Evolutionary conservation across 2,797 vertebrate genomes (phyloP), one percentile per base, ranked within the genome.

Genomic region (Falco peregrinus): DNA sequence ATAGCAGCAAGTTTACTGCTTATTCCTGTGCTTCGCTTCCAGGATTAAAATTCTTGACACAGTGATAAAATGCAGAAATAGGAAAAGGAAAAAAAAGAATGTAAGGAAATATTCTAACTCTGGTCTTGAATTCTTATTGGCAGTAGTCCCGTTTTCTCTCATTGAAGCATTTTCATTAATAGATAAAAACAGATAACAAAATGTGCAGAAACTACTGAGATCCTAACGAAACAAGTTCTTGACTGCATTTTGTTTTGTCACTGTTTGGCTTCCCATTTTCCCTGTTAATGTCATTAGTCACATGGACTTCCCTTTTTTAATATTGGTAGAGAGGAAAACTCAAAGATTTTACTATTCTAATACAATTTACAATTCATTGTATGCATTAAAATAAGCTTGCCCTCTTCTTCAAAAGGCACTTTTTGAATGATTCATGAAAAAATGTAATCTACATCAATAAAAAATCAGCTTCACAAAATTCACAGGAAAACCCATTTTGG

Each of bases 381-480:
- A 91, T 92, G 91, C 88, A 96, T 92, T 95, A 96, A 97, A 90
- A 93, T 96, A 96, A 93, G 75, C 91, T 89, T 93, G 91, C 33
- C 68, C 45, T 90, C 45, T 92, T 92, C 89, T 97, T 96, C 78
- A 96, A 84, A 95, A 96, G 41, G 43, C 51, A 67, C 20, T 51
- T 82, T 95, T 92, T 97, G 54, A 96, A 97, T 95, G 61, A 93
- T 92, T 93, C 65, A 90, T 93, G 88, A 64, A 89, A 84, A 95
- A 96, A 95, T 95, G 78, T 92, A 96, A 96, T 95, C 83, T 87
- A 70, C 94, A 96, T 94, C 80, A 96, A 95, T 97, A 96, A 93
- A 93, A 85, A 96, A 96, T 0, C 51, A 96, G 87, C 74, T 74
- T 75, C 78, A 64, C 0, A 11, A 93, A 94, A 85, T 92, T 95